Evolutionary conservation across 2,113 vertebrate genomes (phyloP), one percentile per base, ranked within the genome.

Genomic region (Cyphomyrus discorhynchus): DNA sequence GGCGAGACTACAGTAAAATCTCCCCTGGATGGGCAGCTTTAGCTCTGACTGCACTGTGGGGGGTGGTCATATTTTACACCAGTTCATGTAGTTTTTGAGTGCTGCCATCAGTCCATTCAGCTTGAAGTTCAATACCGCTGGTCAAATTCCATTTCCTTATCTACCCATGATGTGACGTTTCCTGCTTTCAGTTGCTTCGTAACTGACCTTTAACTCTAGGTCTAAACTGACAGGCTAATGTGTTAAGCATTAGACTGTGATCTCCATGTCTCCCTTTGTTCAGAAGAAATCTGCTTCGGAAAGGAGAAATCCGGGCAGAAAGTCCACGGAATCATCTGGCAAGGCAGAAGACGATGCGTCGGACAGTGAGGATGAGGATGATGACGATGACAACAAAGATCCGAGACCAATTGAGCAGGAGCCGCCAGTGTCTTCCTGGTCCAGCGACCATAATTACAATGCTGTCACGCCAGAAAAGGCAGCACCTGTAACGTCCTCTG

Each of bases 401-500:
- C 95, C 92, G 93, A 91, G 95, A 11, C 93, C 96, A 3, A 95
- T 91, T 92, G 91, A 95, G 9, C 93, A 96, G 39, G 97, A 97
- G 0, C 96, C 96, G 80, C 93, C 94, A 95, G 96, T 97, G 0
- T 97, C 98, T 0, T 99, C 98, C 93, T 99, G 98, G 98, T 98
- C 98, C 92, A 99, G 98, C 91, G 98, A 99, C 96, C 98, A 99
- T 98, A 99, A 99, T 97, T 99, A 99, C 97, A 99, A 98, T 96
- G 98, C 98, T 94, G 97, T 98, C 95, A 98, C 98, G 95, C 98
- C 98, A 94, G 98, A 99, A 97, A 97, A 97, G 97, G 97, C 97
- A 95, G 94, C 97, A 95, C 95, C 97, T 94, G 96, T 97, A 95
- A 96, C 98, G 95, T 94, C 98, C 93, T 94, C 98, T 96, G 96